Conservation (phyloP, 2,797 vertebrate species). For the Pipistrellus pygmaeus region DNA sequence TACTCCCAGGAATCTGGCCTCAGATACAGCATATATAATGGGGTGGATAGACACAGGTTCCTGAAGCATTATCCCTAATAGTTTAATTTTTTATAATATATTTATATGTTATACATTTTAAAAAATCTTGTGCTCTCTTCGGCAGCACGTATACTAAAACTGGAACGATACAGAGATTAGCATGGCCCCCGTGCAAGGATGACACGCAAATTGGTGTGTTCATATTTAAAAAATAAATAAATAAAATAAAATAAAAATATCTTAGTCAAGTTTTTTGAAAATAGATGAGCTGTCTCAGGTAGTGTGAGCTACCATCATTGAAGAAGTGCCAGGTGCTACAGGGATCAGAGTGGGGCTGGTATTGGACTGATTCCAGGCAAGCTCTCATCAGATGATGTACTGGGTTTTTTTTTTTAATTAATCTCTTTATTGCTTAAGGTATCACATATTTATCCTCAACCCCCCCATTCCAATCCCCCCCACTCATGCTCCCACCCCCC, state of each 20-base stretch:
- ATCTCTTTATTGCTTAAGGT: too few relatives aligned
- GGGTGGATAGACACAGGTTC: neutral
- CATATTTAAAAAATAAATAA: too few relatives aligned
- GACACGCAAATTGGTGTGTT: too few relatives aligned
- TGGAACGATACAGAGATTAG: too few relatives aligned
- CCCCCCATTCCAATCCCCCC: too few relatives aligned
- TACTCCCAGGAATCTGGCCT: neutral
- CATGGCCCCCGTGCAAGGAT: too few relatives aligned
- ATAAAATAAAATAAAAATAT: neutral
- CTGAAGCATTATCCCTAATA: conserved; percentile 1
- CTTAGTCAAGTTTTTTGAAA: conserved; percentile 17
- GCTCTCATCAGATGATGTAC: neutral
- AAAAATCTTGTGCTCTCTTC: neutral
- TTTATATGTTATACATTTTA: neutral
- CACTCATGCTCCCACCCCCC: too few relatives aligned
- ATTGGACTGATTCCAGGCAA: neutral
- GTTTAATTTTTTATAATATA: conserved; percentile 30
- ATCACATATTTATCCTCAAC: too few relatives aligned
- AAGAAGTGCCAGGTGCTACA: neutral
- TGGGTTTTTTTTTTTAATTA: neutral
- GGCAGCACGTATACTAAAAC: too few relatives aligned
- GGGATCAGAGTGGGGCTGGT: neutral
- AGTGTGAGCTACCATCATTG: neutral
- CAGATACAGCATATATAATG: neutral
- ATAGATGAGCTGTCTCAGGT: neutral